phyloP scores from a whole-genome alignment of 2,113 vertebrate species.

The Aphyosemion australe region DNA sequence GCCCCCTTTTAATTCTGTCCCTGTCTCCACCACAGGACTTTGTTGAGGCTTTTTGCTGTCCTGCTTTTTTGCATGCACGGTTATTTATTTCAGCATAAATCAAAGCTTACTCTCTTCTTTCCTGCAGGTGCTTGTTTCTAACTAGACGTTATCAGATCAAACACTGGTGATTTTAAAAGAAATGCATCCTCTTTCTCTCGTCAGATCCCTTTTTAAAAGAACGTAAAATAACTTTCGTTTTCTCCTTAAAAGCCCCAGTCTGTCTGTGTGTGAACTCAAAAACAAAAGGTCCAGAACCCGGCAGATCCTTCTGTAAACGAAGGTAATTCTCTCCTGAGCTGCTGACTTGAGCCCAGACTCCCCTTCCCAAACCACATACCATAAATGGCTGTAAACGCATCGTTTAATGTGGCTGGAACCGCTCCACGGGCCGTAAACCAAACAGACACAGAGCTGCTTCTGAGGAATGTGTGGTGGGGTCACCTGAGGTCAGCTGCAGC shows the following conservation, averaged over 20 bases:
- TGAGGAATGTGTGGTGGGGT: constrained; percentile 42
- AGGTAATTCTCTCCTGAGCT: constrained; percentile 18
- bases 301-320: constrained; percentile 7
- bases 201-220: too few species aligned
- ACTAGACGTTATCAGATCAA: too few species aligned
- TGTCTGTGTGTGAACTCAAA: not conserved
- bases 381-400: constrained; percentile 67
- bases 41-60: too few species aligned
- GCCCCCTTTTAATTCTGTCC: too few species aligned
- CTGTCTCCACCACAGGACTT: too few species aligned
- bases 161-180: too few species aligned
- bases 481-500: constrained; percentile 36
- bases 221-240: too few species aligned
- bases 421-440: constrained; percentile 52
- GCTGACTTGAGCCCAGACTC: not conserved
- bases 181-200: too few species aligned
- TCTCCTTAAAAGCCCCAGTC: not conserved
- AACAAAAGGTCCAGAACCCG: constrained; percentile 8
- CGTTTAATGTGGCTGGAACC: constrained; percentile 56
- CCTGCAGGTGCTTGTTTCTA: too few species aligned
- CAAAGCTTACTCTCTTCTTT: too few species aligned
- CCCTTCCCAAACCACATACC: constrained; percentile 49
- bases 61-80: too few species aligned
- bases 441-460: constrained; percentile 43
- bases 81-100: too few species aligned